A percentile compares a stretch with the other conserved stretches of the same genome.
Evolutionary conservation across 2,113 vertebrate species (phyloP).

Genomic region (Entomyzon cyanotis): DNA sequence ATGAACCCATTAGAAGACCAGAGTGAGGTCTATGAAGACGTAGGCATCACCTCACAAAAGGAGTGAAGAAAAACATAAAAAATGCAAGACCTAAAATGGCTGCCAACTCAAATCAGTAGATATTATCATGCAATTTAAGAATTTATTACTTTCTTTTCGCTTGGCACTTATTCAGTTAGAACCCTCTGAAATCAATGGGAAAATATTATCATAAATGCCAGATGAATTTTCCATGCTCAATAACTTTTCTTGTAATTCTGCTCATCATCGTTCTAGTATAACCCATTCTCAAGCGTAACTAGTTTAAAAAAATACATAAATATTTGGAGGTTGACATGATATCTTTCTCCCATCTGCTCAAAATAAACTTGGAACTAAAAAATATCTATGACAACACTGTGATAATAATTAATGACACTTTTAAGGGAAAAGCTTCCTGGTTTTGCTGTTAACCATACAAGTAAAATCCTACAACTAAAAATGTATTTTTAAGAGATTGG

Average conservation of each 20-base stretch:
- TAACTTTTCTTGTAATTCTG: neutral
- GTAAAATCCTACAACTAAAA: neutral
- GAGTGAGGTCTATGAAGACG: neutral
- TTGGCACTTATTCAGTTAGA: neutral
- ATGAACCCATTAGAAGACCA: neutral
- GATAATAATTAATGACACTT: conserved; percentile 14
- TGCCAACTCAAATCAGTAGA: neutral
- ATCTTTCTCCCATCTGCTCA: conserved; percentile 42
- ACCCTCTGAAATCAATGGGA: neutral
- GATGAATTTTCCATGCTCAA: neutral
- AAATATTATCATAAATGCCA: neutral
- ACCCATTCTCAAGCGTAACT: neutral
- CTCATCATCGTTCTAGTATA: neutral
- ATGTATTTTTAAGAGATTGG: neutral
- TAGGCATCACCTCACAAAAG: neutral
- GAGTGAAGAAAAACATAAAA: neutral
- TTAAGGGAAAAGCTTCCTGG: neutral
- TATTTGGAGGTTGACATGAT: neutral
- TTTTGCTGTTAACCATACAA: neutral
- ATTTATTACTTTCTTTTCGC: neutral
- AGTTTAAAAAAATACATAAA: neutral
- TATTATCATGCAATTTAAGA: neutral
- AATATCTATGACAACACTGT: neutral
- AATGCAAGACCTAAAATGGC: neutral
- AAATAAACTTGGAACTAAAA: conserved; percentile 43